Evolutionary conservation across 1,140 invertebrate species (phyloP), one percentile per base, ranked within the genome.

Genomic region (Calliopsis andreniformis): DNA sequence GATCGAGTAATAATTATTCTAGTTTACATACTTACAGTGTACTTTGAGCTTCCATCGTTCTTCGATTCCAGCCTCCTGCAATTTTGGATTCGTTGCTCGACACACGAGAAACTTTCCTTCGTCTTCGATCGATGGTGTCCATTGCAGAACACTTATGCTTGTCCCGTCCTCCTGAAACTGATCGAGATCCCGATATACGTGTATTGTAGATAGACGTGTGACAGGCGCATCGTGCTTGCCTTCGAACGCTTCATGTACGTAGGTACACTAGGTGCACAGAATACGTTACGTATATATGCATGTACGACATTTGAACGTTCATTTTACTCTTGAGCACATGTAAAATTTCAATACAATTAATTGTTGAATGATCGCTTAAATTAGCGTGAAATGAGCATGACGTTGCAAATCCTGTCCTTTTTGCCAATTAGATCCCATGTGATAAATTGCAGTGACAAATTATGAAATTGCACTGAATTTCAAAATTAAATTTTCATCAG

Each of bases 31-130:
- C 94, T 93, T 87, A 94, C 94, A 94, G 70, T 93, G 92, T 67
- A 94, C 93, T 82, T 93, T 92, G 16, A 95, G 91, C 67, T 92
- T 93, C 93, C 93, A 93, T 71, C 92, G 92, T 80, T 95, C 94
- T 83, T 95, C 94, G 79, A 95, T 92, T 67, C 93, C 92, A 73
- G 94, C 93, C 76, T 92, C 92, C n/a, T 93, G 93, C 67, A 96
- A 93, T 55, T 92, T 90, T 61, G 93, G 93, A 89, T 96, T 96
- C 79, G 94, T 93, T 18, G 94, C 94, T n/a, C 94, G 93, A 86
- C 95, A 96, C 58, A 93, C 93, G 47, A 95, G 89, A 71, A 93
- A 92, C 78, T 95, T 94, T 23, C 94, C 93, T 62, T 93, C 91
- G 88, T 95, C 93, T 66, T 94, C 94, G 61, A 92, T 89, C 35